Evolutionary conservation across 92 coral and sea anemone species (phyloP), one percentile per base, ranked within the genome.

Genomic region (Heteractis magnifica): DNA sequence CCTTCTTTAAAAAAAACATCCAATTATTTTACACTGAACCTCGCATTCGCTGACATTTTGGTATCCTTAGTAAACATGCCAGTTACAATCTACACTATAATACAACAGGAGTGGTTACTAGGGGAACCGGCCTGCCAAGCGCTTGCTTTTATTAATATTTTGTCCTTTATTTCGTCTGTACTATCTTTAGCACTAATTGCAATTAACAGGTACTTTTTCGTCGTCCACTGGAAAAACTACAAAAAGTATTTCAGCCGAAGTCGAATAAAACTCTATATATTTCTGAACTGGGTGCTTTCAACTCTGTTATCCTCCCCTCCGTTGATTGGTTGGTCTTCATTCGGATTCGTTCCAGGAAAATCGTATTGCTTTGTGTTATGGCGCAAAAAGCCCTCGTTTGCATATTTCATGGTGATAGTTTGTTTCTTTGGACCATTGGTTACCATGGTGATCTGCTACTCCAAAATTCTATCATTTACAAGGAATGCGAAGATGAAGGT

Each of bases 41-140:
- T 95, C 51, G 98, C 98, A 49, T 82, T 87, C 49, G 98, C 98
- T 10, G 98, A 95, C 82, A 52, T 95, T 15, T 76, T 95, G 14
- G 98, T 94, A 51, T 82, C 98, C 26, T 71, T 88, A 74, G 82
- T 93, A 79, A 95, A 91, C 92, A 92, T 93, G 92, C 98, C 98
- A 9, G 85, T 95, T 9, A 94, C 97, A 50, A 88, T 84, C 6
- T 87, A 85, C 15, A 90, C 95, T 4, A 85, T 92, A 15, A 58
- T 94, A 26, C 21, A 82, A 34, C 78, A 80, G 4, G 70, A 85
- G 23, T 94, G 97, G 94, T 77, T 87, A 60, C 86, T 95, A 8
- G 92, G 92, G 48, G 85, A 88, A 11, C 68, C 18, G n/a, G 94
- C 91, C 12, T 95, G 98, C 80, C 72, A 81, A 10, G 72, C 60